Conservation (phyloP, 2,888 invertebrate genomes). For the Eristalis pertinax region DNA sequence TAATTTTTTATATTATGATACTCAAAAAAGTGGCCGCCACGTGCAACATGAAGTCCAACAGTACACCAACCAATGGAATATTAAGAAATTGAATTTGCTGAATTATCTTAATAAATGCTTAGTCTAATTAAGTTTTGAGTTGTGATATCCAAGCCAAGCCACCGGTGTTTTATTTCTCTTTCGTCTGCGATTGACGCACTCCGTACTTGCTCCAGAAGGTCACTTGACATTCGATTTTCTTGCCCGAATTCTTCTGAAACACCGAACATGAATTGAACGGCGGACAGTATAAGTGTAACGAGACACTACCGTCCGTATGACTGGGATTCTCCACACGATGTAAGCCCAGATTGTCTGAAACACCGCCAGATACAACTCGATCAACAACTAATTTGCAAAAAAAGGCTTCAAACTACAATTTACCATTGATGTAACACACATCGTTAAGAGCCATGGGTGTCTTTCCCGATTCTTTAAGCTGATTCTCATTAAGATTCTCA, state of each 20-base stretch:
- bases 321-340: conserved; percentile 98
- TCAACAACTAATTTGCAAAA: background rate
- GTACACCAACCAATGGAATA: background rate
- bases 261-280: conserved; percentile 94
- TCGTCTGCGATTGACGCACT: conserved; percentile 79
- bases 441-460: conserved; percentile 87
- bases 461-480: conserved; percentile 86
- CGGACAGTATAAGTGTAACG: conserved; percentile 97
- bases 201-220: conserved; percentile 98
- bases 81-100: conserved; percentile 4
- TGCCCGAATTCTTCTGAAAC: conserved; percentile 95
- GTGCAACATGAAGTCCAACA: background rate
- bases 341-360: conserved; percentile 93
- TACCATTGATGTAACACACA: conserved; percentile 98
- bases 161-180: conserved; percentile 8
- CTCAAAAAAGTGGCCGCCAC: background rate
- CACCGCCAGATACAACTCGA: background rate
- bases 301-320: conserved; percentile 93
- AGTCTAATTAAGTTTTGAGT: conserved; percentile 36
- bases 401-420: background rate
- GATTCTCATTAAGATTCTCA: conserved; percentile 80
- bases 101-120: conserved; percentile 17
- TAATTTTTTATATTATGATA: background rate
- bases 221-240: conserved; percentile 86
- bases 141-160: background rate